Evolutionary conservation across 1,140 invertebrate species (phyloP), one percentile per base, ranked within the genome.

Genomic region (Nilaparvata lugens): DNA sequence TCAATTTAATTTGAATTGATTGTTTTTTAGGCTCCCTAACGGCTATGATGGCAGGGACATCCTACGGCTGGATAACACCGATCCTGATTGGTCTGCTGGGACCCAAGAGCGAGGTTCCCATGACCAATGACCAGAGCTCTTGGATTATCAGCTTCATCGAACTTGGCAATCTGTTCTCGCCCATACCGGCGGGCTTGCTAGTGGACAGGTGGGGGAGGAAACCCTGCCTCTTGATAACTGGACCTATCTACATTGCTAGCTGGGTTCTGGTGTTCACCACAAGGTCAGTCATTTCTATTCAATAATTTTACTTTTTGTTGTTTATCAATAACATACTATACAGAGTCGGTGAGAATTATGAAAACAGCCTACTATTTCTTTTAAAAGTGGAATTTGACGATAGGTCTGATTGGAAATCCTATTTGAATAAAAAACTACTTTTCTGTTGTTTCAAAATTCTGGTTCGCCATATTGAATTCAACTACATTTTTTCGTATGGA

Each of bases 21-120:
- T 48, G 6, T 9, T 48, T 48, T 59, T 25, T 24, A 59, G 57
- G 42, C 1, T 59, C 51, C n/a, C 18, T 55, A 11, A 54, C 59
- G 3, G 59, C 52, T 21, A 21, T 54, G 52, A 60, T 60, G 59
- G 59, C 51, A 0, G 56, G 56, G 11, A 81, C 80, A 45, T 78
- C 77, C 48, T 74, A 88, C 66, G 87, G 83, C 45, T 91, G 87
- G 87, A 86, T 86, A 0, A 89, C 87, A 7, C 87, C 88, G 0
- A 73, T 83, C 16, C 75, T 82, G 7, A 74, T 79, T 1, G 83
- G 82, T 67, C 69, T 89, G 9, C 69, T 77, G 51, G 64, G 64
- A 1, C 9, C 53, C 14, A 38, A 54, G 18, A 55, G 59, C 21
- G 48, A 53, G 9, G 55, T 65, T 14, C 23, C 28, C 16, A 61